A percentile compares a stretch with the other conserved stretches of the same genome.
phyloP scores from a whole-genome alignment of 2,888 invertebrate genomes.

The Taphrorychus bicolor region DNA sequence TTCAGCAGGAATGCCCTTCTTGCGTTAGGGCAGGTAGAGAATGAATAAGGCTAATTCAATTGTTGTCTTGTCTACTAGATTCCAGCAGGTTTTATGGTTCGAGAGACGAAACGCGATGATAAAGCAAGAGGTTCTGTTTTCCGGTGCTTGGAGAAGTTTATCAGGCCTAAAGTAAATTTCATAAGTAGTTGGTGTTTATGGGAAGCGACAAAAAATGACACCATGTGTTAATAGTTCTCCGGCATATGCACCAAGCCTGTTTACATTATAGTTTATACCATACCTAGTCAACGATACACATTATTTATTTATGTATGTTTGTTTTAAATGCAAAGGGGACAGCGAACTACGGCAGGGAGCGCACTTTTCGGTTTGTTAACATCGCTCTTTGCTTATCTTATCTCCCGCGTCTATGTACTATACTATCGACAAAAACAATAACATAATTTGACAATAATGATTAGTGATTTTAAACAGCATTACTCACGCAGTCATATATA shows the following conservation, averaged over 20 bases:
- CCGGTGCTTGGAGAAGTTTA: constrained; percentile 1
- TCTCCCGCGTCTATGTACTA: not conserved
- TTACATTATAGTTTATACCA: constrained; percentile 9
- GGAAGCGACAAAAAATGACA: constrained; percentile 3
- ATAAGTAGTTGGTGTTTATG: constrained; percentile 1
- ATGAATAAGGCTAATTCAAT: not conserved
- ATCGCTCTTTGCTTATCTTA: not conserved
- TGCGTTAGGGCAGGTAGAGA: not conserved
- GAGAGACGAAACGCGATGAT: not conserved
- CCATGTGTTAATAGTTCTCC: constrained; percentile 7
- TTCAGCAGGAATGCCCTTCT: not conserved
- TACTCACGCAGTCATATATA: not conserved
- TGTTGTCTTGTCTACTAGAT: not conserved
- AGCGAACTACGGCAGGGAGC: not conserved
- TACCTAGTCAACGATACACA: not conserved
- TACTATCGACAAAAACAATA: not conserved
- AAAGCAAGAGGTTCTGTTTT: not conserved
- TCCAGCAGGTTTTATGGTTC: not conserved
- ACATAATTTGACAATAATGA: not conserved
- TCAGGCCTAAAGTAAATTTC: constrained; percentile 1
- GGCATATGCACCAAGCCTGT: constrained; percentile 1
- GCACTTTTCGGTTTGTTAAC: not conserved
- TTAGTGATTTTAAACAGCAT: not conserved
- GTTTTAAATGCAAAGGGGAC: constrained; percentile 1
- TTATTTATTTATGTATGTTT: constrained; percentile 8